phyloP scores from a whole-genome alignment of 1,140 invertebrate species.

The Hyposmocoma kahamanoa region DNA sequence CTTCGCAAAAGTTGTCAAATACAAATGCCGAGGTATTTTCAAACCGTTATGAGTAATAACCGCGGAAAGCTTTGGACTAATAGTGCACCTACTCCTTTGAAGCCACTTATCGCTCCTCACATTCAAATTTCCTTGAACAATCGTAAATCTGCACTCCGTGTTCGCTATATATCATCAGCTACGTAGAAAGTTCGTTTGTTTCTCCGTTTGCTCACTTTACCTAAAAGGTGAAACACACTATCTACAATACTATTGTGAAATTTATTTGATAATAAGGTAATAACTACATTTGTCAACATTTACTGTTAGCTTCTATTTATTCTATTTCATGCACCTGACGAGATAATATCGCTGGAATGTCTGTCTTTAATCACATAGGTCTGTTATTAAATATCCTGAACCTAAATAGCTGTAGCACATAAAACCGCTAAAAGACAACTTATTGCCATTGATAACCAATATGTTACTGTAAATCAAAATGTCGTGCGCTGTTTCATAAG shows the following conservation, averaged over 20 bases:
- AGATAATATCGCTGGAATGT: not conserved
- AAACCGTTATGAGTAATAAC: not conserved
- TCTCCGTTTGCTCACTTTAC: too few species aligned
- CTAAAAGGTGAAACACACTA: too few species aligned
- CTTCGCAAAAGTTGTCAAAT: conserved; percentile 1
- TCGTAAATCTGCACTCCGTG: too few species aligned
- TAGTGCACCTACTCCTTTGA: too few species aligned
- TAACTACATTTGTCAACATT: too few species aligned
- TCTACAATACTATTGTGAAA: too few species aligned
- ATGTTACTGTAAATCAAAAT: conserved; percentile 43
- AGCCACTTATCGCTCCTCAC: too few species aligned
- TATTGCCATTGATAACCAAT: conserved; percentile 37
- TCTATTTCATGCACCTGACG: not conserved
- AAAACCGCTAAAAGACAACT: conserved; percentile 25
- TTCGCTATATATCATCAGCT: too few species aligned
- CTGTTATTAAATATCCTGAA: not conserved
- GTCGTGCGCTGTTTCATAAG: conserved; percentile 42
- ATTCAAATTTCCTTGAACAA: too few species aligned
- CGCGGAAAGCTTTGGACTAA: too few species aligned
- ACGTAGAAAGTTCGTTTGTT: too few species aligned
- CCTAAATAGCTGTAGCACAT: not conserved
- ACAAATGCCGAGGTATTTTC: not conserved
- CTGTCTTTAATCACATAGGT: not conserved
- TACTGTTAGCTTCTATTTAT: not conserved
- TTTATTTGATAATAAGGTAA: too few species aligned